Evolutionary conservation across 2,113 vertebrate genomes (phyloP), one percentile per base, ranked within the genome.

Genomic region (Nipponia nippon): DNA sequence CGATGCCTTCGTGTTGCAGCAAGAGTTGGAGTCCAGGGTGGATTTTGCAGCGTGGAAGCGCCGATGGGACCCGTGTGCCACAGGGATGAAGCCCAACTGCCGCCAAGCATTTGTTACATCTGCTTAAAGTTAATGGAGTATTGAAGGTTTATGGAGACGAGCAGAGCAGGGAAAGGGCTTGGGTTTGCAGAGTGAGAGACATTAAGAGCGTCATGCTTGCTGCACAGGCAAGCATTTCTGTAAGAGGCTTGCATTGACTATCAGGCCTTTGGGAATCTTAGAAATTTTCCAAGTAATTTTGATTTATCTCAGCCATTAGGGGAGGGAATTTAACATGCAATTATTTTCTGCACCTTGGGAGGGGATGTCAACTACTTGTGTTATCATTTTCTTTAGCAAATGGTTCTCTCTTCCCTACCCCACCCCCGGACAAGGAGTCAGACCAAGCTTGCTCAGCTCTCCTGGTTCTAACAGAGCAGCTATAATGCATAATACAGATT

Each of bases 401-500:
- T 30, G 4, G 6, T 36, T 88, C 89, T 44, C 26, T 32, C 25
- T 73, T 46, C 29, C 83, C 61, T 36, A 15, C 9, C 49, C 67
- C 34, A 0, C 6, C 30, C 56, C 25, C 47, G 10, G 42, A 3
- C 9, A 1, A 16, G 42, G 58, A 12, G 15, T 65, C 56, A 15
- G 30, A 1, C 46, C 5, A 0, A 12, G 30, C 83, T 67, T 7
- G 12, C 13, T 17, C 15, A 1, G 2, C 46, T 21, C 44, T 72
- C n/a, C 38, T 5, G 70, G 10, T 40, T 52, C 36, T 40, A 7
- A 11, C 5, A 11, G 50, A 42, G 36, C 9, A 15, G 34, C 34
- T 23, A 0, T 1, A 59, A 9, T 2, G 16, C 14, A 0, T 1
- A 19, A 10, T 5, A 1, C 71, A 8, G 11, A 2, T n/a, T 72